Conservation (phyloP, 1,140 invertebrate genomes). For the Leptinotarsa texana region DNA sequence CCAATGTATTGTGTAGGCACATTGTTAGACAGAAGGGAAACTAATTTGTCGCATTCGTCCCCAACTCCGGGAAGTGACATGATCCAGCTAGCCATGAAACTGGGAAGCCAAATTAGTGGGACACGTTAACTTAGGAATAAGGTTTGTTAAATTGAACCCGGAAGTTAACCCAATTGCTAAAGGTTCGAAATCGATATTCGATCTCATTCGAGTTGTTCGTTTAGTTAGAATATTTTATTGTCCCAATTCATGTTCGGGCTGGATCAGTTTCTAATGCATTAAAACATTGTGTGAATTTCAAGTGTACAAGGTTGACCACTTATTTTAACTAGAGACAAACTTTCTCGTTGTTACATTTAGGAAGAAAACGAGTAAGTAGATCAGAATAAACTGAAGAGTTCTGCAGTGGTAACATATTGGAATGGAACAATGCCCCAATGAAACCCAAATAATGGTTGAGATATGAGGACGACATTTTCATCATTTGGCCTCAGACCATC, state of each 20-base stretch:
- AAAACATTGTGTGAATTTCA: no score
- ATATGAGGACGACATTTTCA: no score
- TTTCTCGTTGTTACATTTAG: no score
- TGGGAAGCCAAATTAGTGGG: conserved; percentile 22
- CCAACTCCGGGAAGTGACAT: conserved; percentile 16
- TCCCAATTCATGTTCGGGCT: no score
- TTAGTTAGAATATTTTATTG: neutral
- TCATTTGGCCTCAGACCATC: accelerated
- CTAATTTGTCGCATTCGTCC: conserved; percentile 25
- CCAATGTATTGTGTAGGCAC: conserved; percentile 15
- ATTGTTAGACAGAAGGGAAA: conserved; percentile 11
- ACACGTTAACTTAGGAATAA: conserved; percentile 22
- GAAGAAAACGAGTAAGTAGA: no score
- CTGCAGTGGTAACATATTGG: no score
- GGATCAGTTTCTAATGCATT: no score
- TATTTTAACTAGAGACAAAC: no score
- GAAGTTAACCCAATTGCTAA: conserved; percentile 16
- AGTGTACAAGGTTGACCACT: no score
- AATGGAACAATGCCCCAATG: no score
- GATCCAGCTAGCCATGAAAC: conserved; percentile 16
- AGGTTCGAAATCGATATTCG: neutral
- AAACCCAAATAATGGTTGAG: no score
- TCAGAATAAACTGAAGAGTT: no score
- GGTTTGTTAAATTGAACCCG: conserved; percentile 18
- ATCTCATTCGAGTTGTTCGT: neutral